Base-by-base conservation (phyloP, 1,140 invertebrate genomes). In the Drosophila mojavensis region DNA sequence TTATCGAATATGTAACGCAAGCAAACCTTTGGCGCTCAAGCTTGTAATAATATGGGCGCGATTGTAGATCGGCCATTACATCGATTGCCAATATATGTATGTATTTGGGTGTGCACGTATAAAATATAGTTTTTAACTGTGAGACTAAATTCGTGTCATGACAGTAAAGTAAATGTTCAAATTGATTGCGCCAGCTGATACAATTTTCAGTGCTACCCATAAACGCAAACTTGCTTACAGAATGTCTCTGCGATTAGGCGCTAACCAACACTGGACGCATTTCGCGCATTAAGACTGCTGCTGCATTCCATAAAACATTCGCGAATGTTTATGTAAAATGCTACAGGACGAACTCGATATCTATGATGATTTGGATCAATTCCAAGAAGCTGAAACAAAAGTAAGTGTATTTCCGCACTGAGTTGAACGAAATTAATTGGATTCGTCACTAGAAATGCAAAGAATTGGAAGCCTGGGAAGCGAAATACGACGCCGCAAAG, bases 311-410 rank as follows among this genome's bases (percentile, higher is more conserved):
- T 39, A 55, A 43, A 15, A 41, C 24, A 20, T 5, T 53, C 17
- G 33, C 17, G 36, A 39, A 20, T 28, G 10, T 28, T 53, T 59
- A 59, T 20, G 17, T 24, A 72, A 71, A 58, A 76, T 79, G 73
- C 39, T 80, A 56, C 51, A 56, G 30, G 82, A 91, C 33, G 82
- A 91, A 45, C 61, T 92, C 20, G 76, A 91, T 72, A 90, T 92
- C 10, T 92, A 92, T 26, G 82, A 81, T 62, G 91, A 92, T 65
- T 69, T 92, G 68, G 91, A 90, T n/a, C 78, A 79, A 28, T 92
- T 92, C 45, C 82, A 92, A 45, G 41, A 88, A 48, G 62, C 48
- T 11, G 91, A 92, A 26, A 77, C 90, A 36, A 75, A 76, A 28
- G 91, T 91, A 61, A 62, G 51, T 17, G 55, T 13, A 11, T 28